These are phyloP conservation scores for Vulpes ferrilata DNA, from an alignment of 2,113 vertebrate species.

Conservation along the genomic window DNA sequence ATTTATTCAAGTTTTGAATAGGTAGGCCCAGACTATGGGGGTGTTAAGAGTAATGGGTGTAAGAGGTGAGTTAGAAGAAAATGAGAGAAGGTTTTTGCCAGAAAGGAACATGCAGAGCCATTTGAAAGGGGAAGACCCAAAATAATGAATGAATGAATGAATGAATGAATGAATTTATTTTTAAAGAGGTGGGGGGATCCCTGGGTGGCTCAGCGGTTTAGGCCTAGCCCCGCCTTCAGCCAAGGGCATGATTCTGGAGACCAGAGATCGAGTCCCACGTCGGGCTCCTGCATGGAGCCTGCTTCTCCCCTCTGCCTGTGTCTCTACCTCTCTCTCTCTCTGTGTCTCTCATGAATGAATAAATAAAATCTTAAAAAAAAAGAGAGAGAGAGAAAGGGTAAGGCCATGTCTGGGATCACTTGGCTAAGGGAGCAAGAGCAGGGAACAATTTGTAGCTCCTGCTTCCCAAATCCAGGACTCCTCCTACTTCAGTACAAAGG, in stretches of 20 bases:
- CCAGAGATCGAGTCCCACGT: too few relatives aligned
- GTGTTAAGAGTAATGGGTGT: neutral
- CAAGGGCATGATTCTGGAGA: too few relatives aligned
- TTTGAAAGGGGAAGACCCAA: neutral
- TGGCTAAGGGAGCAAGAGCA: neutral
- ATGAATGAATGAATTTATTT: too few relatives aligned
- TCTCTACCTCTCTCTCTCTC: too few relatives aligned
- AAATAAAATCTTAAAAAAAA: too few relatives aligned
- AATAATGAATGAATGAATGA: too few relatives aligned
- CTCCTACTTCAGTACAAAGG: neutral
- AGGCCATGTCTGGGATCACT: neutral
- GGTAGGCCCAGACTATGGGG: neutral
- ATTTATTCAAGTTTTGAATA: neutral
- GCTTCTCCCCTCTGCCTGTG: too few relatives aligned
- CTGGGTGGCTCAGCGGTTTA: too few relatives aligned
- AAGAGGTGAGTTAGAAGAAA: neutral
- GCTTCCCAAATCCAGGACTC: neutral
- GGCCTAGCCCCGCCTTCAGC: too few relatives aligned
- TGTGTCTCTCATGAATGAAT: too few relatives aligned
- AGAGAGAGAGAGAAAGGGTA: neutral
- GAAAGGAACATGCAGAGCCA: neutral
- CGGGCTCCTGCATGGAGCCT: too few relatives aligned
- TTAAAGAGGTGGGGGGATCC: too few relatives aligned
- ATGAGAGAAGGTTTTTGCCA: neutral
- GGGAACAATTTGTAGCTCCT: neutral